Evolutionary conservation across 2,113 vertebrate species (phyloP), one percentile per base, ranked within the genome.

Genomic region (Chelonoidis abingdonii): DNA sequence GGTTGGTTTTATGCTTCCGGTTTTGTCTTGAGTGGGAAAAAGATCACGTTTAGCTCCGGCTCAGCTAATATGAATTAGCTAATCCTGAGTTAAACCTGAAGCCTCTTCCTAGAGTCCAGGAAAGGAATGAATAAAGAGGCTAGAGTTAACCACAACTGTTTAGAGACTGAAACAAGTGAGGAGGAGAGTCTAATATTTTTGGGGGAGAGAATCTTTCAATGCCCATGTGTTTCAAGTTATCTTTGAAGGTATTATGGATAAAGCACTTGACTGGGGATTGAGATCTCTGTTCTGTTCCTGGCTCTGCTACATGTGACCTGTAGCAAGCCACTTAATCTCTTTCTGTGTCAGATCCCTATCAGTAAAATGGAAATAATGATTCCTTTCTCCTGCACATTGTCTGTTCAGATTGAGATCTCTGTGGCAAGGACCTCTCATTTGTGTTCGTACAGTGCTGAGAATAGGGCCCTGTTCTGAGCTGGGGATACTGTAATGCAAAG

Each of bases 101-200:
- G 12, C 3, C 57, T 59, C 27, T 14, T 62, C 57, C 27, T 27
- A 95, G 83, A 91, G 92, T 85, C 93, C 85, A 92, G 89, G 84
- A 95, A 56, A 96, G 90, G 72, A 69, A 94, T 17, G 62, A 83
- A 44, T 10, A 4, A 44, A 5, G 79, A 94, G 12, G 35, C 21
- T 38, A 69, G 81, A 75, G 2, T 72, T 72, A 38, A 72, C 38
- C 65, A 72, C 35, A 19, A 19, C 14, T n/a, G 16, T 69, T 35
- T 35, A 38, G 8, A 72, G 35, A 72, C 2, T 10, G 65, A 19
- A 19, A 19, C 38, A 38, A 10, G n/a, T 38, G 65, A 38, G 6
- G 21, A 86, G 6, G 4, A 1, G 21, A 24, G 17, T 53, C 29
- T 2, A 49, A 5, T 82, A 83, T 84, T 80, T 76, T 52, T 27